Evolutionary conservation across 1,140 invertebrate species (phyloP), one percentile per base, ranked within the genome.

Genomic region (Solen grandis): DNA sequence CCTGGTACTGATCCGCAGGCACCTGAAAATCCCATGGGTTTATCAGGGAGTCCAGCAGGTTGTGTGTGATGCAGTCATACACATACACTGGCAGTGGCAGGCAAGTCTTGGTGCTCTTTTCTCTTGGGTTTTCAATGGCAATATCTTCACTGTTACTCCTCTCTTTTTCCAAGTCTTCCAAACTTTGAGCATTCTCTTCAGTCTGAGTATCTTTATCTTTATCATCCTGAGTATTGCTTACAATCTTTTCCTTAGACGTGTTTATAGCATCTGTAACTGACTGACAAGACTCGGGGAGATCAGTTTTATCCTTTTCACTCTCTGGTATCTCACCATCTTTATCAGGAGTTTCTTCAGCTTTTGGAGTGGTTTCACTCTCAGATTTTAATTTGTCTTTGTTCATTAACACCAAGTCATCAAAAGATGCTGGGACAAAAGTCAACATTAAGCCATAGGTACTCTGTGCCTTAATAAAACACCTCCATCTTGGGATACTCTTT

Each of bases 391-490:
- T n/a, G n/a, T 19, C 19, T 46, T 46, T 46, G 41, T 46, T 46
- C 8, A 46, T 8, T 10, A 86, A 63, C 35, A 92, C 88, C 22
- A 93, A 79, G 85, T 93, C 93, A 33, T 91, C 85, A 85, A 90
- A 93, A 13, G 94, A 93, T 10, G 94, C 94, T 2, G 96, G 95
- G 19, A 96, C 81, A 84, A 96, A 93, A 5, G 95, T 96, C 4
- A 96, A 86, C 14, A 96, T 93, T 4, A 96, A 92, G 81, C 95
- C 94, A 0, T 94, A 94, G 2, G 92, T 85, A 25, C 93, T 94
- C 19, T 95, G 91, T 22, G 94, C 93, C 90, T 95, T 96, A 5
- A 96, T 92, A 86, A 94, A 96, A 89, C 95, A 96, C 66, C 93
- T 93, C 95, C 95, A 96, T 78, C 92, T 90, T 19, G 93, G 86